Conservation (phyloP, 2,888 invertebrate genomes). For the Fragum sueziense region DNA sequence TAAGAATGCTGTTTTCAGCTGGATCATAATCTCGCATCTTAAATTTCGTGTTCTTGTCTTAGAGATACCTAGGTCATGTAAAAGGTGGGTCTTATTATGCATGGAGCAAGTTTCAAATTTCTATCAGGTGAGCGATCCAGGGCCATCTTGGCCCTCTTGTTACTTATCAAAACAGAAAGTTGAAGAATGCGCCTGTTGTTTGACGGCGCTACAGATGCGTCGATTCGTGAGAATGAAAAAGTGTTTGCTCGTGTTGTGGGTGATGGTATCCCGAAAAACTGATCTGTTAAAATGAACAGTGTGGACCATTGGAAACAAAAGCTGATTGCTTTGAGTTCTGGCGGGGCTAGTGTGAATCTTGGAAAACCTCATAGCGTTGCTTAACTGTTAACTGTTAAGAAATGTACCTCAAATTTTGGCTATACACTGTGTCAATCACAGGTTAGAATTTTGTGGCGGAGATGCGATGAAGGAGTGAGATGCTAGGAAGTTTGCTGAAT, state of each 20-base stretch:
- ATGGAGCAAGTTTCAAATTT: too few relatives aligned
- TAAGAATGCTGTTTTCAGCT: too few relatives aligned
- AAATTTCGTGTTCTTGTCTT: too few relatives aligned
- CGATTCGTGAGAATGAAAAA: slow-evolving; percentile 24
- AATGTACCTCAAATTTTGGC: slow-evolving; percentile 36
- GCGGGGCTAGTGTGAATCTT: slow-evolving; percentile 49
- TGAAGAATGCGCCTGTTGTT: slow-evolving; percentile 16
- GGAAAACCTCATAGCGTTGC: slow-evolving; percentile 27
- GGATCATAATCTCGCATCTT: too few relatives aligned
- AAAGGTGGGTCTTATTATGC: too few relatives aligned
- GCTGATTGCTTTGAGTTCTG: slow-evolving; percentile 46
- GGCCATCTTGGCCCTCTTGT: too few relatives aligned
- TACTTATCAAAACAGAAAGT: too few relatives aligned
- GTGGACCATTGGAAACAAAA: slow-evolving; percentile 39
- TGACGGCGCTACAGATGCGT: slow-evolving; percentile 28
- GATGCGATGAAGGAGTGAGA: slow-evolving; percentile 55
- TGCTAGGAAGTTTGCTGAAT: slow-evolving; percentile 33
- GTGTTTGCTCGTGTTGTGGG: slow-evolving; percentile 26
- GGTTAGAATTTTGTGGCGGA: slow-evolving; percentile 46
- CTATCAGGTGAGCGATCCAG: too few relatives aligned
- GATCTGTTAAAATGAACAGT: slow-evolving; percentile 37
- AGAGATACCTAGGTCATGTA: too few relatives aligned
- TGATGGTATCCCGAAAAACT: slow-evolving; percentile 24
- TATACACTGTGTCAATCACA: slow-evolving; percentile 51
- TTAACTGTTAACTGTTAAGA: not conserved